Evolutionary conservation across 2,113 vertebrate species (phyloP).

Genomic region (Melanerpes formicivorus): DNA sequence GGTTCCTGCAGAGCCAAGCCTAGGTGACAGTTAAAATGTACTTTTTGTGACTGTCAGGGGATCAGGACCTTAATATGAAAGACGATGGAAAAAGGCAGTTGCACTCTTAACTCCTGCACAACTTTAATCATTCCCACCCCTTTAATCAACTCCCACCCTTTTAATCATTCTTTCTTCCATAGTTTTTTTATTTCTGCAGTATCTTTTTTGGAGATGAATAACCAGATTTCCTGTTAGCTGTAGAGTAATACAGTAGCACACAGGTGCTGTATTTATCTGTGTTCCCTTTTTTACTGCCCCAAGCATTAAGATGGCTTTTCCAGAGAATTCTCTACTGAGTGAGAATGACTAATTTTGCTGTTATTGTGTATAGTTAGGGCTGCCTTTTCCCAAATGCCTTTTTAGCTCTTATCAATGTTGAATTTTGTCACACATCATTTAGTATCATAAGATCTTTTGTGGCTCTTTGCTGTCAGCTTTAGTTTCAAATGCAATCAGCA

Average conservation of each 20-base stretch:
- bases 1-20: neutral
- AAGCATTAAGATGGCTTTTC: neutral
- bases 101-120: neutral
- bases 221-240: neutral
- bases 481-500: neutral
- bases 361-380: neutral
- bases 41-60: neutral
- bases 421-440: neutral
- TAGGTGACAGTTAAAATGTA: neutral
- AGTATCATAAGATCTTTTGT: neutral
- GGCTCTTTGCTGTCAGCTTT: neutral
- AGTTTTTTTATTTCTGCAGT: neutral
- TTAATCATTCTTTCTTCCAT: neutral
- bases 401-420: slow-evolving; percentile 7
- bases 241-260: neutral
- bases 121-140: neutral
- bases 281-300: neutral
- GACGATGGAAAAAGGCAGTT: neutral
- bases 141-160: neutral
- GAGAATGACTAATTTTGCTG: neutral
- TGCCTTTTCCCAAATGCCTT: neutral
- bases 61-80: neutral
- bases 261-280: neutral
- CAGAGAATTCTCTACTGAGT: neutral
- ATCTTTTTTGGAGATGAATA: neutral